These are phyloP conservation scores for Saccostrea echinata DNA, from an alignment of 1,140 invertebrate species.

Conservation along the genomic window DNA sequence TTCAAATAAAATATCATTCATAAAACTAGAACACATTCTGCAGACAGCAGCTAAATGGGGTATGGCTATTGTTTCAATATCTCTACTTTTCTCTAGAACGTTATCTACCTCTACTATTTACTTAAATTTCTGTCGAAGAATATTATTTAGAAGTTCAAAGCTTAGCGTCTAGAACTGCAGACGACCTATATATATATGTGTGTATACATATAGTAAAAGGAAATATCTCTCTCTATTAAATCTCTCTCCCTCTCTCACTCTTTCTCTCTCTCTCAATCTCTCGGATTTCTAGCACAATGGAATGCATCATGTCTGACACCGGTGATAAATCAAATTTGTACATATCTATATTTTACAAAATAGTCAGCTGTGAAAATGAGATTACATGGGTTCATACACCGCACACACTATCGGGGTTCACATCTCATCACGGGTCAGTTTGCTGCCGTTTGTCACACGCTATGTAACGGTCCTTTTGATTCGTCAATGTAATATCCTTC, in stretches of 20 bases:
- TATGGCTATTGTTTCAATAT: background rate
- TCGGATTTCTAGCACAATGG: background rate
- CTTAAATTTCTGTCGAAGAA: background rate
- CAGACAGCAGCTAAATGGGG: background rate
- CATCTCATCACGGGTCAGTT: background rate
- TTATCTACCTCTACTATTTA: background rate
- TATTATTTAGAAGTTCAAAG: background rate
- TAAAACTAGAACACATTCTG: background rate
- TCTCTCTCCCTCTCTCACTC: slow-evolving; percentile 14
- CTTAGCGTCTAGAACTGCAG: background rate
- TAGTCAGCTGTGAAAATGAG: slow-evolving; percentile 21
- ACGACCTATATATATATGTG: background rate
- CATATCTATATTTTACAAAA: background rate
- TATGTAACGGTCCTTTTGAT: background rate
- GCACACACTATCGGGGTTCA: background rate
- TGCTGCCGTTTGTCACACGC: background rate
- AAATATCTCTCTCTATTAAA: background rate
- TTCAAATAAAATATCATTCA: no score
- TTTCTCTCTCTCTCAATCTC: background rate
- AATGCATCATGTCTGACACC: slow-evolving; percentile 14
- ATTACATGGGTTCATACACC: background rate
- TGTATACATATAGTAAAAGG: background rate
- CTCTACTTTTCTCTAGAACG: background rate
- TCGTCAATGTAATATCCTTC: background rate
- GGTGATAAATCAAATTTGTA: background rate